phyloP scores from a whole-genome alignment of 2,888 invertebrate genomes.

The Aleiodes alternator region DNA sequence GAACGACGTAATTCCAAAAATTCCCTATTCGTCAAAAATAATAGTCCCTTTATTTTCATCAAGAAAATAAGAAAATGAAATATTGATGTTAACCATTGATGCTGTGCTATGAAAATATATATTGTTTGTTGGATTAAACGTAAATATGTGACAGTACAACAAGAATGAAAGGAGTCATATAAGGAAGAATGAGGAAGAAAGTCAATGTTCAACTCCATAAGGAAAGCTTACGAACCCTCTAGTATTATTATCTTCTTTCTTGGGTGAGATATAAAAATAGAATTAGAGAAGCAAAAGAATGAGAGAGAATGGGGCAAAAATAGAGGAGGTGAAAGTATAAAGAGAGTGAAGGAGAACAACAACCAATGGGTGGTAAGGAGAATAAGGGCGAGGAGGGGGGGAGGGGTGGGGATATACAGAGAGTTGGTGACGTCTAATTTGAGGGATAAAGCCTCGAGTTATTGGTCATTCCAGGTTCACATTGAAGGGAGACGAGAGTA shows the following conservation, averaged over 20 bases:
- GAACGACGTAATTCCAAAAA: too few relatives aligned
- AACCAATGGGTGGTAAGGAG: slow-evolving; percentile 19
- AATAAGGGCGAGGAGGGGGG: background rate
- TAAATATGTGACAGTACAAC: slow-evolving; percentile 60
- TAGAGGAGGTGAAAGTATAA: background rate
- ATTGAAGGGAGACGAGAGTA: slow-evolving; percentile 53
- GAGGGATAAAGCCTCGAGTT: slow-evolving; percentile 66
- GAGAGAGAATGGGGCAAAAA: slow-evolving; percentile 25
- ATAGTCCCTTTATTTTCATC: too few relatives aligned
- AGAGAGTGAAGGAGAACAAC: slow-evolving; percentile 25
- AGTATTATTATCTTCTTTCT: slow-evolving; percentile 62
- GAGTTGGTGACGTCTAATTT: slow-evolving; percentile 62
- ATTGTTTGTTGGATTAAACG: slow-evolving; percentile 5
- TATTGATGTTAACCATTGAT: too few relatives aligned
- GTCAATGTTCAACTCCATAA: slow-evolving; percentile 59
- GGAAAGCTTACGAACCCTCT: slow-evolving; percentile 62
- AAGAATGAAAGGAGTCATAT: background rate
- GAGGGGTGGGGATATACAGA: slow-evolving; percentile 31
- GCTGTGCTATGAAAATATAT: too few relatives aligned
- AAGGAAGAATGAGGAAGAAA: slow-evolving; percentile 44
- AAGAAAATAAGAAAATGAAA: too few relatives aligned
- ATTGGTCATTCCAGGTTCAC: slow-evolving; percentile 62
- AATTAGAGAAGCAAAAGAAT: slow-evolving; percentile 56
- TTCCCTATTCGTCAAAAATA: too few relatives aligned
- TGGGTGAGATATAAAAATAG: slow-evolving; percentile 62